Evolutionary conservation across 53 echinoderm and acorn worm genomes (phyloP), one percentile per base, ranked within the genome.

Genomic region (Holothuria scabra): DNA sequence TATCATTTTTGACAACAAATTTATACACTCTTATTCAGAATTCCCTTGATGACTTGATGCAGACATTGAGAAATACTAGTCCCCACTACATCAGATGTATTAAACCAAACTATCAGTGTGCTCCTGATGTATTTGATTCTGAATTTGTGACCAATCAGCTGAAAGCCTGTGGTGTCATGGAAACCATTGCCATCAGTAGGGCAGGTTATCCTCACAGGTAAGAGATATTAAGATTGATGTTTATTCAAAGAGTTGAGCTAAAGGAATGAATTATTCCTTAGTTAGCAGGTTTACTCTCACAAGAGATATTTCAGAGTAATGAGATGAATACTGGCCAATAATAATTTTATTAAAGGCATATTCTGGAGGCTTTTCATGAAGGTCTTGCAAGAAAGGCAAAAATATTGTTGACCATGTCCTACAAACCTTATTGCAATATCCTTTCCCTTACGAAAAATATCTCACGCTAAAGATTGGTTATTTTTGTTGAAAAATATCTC

Each of bases 101-200:
- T 84, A 94, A 97, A 62, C 94, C 97, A 31, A 97, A 90, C 63
- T 23, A 49, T 14, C 86, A 81, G 38, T 93, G 96, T 57, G 83
- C 59, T 52, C 91, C 90, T 16, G 88, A 82, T 63, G 59, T 76
- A 58, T 97, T 97, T 80, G 90, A 97, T 78, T 83, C 81, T 33
- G 25, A 67, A 34, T 91, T 90, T 63, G 92, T 97, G 16, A 88
- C 89, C 49, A 88, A 75, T 65, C 97, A 97, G 84, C 87, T 97
- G 44, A 94, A 82, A 48, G 97, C 97, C 33, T 97, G 97, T 78
- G 97, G 97, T 56, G 97, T 97, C 59, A 76, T 97, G 80, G 97
- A 93, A 84, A 97, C 97, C 2, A 75, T 97, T 29, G 86, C 88
- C 38, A 97, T 97, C 70, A 94, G 97, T 70, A 85, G 90, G 49